Base-by-base conservation (phyloP, 53 echinoderm and acorn worm species). In the Antedon mediterranea region DNA sequence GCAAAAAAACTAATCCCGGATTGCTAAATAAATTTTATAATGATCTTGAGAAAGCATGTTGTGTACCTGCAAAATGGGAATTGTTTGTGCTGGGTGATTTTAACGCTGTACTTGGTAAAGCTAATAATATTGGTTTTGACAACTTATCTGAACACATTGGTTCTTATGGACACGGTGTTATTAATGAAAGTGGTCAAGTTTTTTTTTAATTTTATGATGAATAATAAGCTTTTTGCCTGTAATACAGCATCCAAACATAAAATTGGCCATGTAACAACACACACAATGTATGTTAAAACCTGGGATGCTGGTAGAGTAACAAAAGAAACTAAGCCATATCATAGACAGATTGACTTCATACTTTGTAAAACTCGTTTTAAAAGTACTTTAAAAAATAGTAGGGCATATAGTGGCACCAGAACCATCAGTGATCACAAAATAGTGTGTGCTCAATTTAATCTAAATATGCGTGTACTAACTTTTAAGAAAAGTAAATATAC, bases 181-280 rank as follows among this genome's bases (percentile, higher is more conserved):
- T 34, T 4, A 76, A 76, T 18, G 34, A 34, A 27, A 76, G 33
- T 76, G 76, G 34, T n/a, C 27, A 76, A 32, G 76, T 14, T 9
- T 30, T 33, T n/a, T 28, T 15, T 76, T 7, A 34, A n/a, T 32
- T 76, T 76, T 15, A 4, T 76, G 8, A 34, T 34, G 33, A 76
- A 26, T 33, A 34, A 76, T 20, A 34, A 26, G 33, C 26, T 76
- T 26, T 76, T 76, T 20, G 76, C 76, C 26, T 32, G 76, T 18
- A 33, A 76, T 30, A 76, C 76, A 6, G 76, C 76, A 28, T 76
- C 76, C 29, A 76, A 76, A 26, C 33, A 76, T 26, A 34, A 34
- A 31, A 34, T 32, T 34, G 11, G 28, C n/a, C 76, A 76, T 15
- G n/a, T 34, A 3, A 32, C 34, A 7, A 76, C 76, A 32, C 29